phyloP scores from a whole-genome alignment of 2,888 invertebrate species.

The Tiphia femorata region DNA sequence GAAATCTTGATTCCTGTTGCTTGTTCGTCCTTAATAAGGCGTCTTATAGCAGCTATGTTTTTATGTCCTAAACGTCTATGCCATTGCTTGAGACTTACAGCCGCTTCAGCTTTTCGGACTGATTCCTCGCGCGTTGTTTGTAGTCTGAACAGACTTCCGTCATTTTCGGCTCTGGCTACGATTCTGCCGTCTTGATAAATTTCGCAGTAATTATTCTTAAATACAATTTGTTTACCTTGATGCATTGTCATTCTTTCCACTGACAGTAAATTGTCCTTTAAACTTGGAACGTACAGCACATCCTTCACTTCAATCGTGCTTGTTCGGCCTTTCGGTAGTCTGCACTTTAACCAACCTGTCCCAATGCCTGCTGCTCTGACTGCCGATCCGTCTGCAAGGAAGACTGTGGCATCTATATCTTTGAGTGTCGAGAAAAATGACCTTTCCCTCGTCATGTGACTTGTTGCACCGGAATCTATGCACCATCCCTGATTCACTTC shows the following conservation, averaged over 20 bases:
- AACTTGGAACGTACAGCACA: not conserved
- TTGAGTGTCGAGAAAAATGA: not conserved
- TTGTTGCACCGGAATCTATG: not conserved
- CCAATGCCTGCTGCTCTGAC: not conserved
- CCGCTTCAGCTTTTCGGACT: not conserved
- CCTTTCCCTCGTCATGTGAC: not conserved
- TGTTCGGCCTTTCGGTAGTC: not conserved
- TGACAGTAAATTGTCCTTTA: not conserved
- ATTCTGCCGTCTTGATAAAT: not conserved
- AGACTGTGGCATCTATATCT: not conserved
- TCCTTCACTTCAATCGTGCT: not conserved
- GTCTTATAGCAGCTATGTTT: not conserved
- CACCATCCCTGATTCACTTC: not conserved
- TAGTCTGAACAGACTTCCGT: not conserved
- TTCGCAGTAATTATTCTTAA: not conserved
- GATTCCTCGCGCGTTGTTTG: not conserved
- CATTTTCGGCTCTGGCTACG: not conserved
- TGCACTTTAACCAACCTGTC: not conserved
- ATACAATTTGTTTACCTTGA: not conserved
- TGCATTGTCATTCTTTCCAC: not conserved
- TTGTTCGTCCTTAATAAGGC: too few relatives aligned
- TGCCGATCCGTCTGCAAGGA: not conserved
- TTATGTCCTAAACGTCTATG: constrained; percentile 1
- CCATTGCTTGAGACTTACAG: not conserved
- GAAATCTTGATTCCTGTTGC: not conserved